A percentile compares a stretch with the other conserved stretches of the same genome.
Conservation (phyloP, 2,888 invertebrate genomes). For the Morpho achilles region DNA sequence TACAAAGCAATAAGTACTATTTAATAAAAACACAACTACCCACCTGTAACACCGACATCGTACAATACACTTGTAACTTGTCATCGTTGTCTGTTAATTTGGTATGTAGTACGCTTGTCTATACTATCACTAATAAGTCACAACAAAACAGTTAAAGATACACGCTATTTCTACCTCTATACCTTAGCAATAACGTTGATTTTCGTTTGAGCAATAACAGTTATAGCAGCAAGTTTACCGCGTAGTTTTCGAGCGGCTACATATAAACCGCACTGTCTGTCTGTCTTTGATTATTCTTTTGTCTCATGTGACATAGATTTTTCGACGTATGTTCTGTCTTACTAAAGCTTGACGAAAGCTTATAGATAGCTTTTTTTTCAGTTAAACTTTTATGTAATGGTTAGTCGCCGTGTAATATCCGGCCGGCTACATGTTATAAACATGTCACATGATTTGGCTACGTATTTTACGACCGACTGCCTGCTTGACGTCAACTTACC, state of each 20-base stretch:
- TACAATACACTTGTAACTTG: constrained; percentile 66
- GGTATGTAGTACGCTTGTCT: constrained; percentile 47
- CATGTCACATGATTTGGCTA: no score
- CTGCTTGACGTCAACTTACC: no score
- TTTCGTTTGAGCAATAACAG: constrained; percentile 1
- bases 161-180: constrained; percentile 7
- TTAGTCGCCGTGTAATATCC: no score
- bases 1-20: constrained; percentile 25
- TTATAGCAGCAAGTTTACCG: constrained; percentile 39
- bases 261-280: constrained; percentile 45
- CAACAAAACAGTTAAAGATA: no score
- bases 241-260: constrained; percentile 50
- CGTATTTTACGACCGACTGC: no score
- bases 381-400: no score
- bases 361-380: background rate
- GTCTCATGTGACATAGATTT: constrained; percentile 37
- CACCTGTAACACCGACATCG: constrained; percentile 36
- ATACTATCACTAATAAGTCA: constrained; percentile 1
- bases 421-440: no score
- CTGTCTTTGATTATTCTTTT: constrained; percentile 53
- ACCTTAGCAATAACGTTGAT: background rate
- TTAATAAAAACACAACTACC: constrained; percentile 5
- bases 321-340: background rate
- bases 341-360: background rate
- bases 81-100: constrained; percentile 76